Evolutionary conservation across 2,888 invertebrate genomes (phyloP), one percentile per base, ranked within the genome.

Genomic region (Dicroscelio sp.): DNA sequence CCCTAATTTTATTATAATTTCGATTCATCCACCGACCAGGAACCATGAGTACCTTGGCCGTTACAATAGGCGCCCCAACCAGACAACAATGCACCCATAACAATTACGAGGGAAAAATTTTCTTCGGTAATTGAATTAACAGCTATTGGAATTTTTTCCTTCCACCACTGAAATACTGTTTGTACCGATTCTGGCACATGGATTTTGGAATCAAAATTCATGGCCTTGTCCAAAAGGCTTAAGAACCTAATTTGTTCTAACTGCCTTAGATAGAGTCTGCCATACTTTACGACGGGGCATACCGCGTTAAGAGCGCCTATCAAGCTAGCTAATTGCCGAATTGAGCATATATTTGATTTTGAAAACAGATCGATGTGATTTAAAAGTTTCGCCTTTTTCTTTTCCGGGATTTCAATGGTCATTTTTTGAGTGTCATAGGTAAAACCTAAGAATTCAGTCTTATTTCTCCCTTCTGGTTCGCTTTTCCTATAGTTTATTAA

Each of bases 1-100:
- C 73, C 73, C 48, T 52, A 14, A 94, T 78, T 25, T 93, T 79
- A 65, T 71, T 60, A 5, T 35, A 20, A 1, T 31, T 78, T 12
- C 71, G 25, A n/a, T 80, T 71, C 48, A 3, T 43, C 30, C 17
- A 3, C n/a, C 14, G 71, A 71, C 71, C 71, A 71, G 20, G 10
- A 48, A 71, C 43, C 71, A 48, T 48, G 48, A 20, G 71, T 20
- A 17, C 30, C 30, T 30, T 71, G 14, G 12, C 48, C 48, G 12
- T 71, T 17, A 35, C 71, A 27, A 71, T 17, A 48, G 17, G 48
- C 30, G 1, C 48, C 75, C 75, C 35, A 75, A 5, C 35, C 58
- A 8, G 35, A 23, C 23, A 75, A 55, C 1, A 23, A 75, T 3
- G 58, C 58, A 33, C 35, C 75, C 33, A 35, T 75, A 35, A 75